Evolutionary conservation across 1,140 invertebrate species (phyloP).

Genomic region (Amphibalanus amphitrite): DNA sequence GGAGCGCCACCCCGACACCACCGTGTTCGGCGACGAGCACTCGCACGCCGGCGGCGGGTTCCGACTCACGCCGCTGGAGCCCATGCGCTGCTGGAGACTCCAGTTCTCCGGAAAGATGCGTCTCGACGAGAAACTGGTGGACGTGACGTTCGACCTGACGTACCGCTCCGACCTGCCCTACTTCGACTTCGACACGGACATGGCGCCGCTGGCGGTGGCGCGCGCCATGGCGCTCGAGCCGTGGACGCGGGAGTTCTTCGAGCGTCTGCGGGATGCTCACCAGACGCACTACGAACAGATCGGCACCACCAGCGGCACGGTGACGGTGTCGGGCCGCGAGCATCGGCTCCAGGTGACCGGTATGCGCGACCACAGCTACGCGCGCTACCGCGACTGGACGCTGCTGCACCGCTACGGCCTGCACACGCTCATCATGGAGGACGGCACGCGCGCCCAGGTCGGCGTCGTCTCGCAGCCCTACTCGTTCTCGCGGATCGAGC

Average conservation of each 20-base stretch:
- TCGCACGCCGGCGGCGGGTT: conserved; percentile 44
- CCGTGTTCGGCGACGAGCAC: conserved; percentile 35
- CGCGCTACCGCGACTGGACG: conserved; percentile 46
- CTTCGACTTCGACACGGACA: conserved; percentile 48
- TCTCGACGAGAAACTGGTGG: conserved; percentile 9
- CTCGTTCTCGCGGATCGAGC: conserved; percentile 39
- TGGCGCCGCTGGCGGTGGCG: conserved; percentile 37
- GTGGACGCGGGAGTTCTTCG: conserved; percentile 46
- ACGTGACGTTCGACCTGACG: conserved; percentile 24
- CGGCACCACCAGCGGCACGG: conserved; percentile 34
- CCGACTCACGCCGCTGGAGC: conserved; percentile 36
- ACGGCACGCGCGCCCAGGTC: conserved; percentile 39
- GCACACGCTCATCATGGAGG: conserved; percentile 44
- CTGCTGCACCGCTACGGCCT: conserved; percentile 49
- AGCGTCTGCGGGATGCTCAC: conserved; percentile 39
- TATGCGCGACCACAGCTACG: conserved; percentile 48
- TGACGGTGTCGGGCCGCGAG: conserved; percentile 31
- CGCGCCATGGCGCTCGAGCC: conserved; percentile 41
- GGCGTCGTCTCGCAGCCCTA: conserved; percentile 47
- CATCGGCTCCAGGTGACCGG: conserved; percentile 25
- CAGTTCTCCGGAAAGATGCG: conserved; percentile 34
- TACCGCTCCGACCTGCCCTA: conserved; percentile 25
- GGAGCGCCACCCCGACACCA: conserved; percentile 43
- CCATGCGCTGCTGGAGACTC: conserved; percentile 47
- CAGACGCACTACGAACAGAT: conserved; percentile 56